Conservation (phyloP, 2,888 invertebrate species). For the Sinopyrophorus schimmeli region DNA sequence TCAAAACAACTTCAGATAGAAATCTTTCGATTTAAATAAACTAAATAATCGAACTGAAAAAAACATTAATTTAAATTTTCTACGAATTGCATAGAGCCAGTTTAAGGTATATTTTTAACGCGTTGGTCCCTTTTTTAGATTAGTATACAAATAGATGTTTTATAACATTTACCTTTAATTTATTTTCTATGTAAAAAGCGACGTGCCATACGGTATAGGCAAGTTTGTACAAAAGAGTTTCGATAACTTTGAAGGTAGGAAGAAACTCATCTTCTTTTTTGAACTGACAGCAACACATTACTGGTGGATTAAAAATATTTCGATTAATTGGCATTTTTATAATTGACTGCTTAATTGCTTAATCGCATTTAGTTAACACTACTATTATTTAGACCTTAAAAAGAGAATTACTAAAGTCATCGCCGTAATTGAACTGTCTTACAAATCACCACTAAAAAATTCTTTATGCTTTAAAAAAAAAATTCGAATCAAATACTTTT, state of each 20-base stretch:
- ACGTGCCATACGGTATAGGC: constrained; percentile 78
- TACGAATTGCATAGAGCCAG: no score
- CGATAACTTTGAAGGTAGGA: constrained; percentile 55
- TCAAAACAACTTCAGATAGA: no score
- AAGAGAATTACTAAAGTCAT: no score
- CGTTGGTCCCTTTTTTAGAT: no score
- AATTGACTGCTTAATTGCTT: not conserved
- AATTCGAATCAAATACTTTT: no score
- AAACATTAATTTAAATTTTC: no score
- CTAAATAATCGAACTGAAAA: no score
- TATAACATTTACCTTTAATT: constrained; percentile 48
- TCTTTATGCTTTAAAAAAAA: no score
- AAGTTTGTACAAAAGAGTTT: constrained; percentile 68
- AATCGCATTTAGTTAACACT: not conserved
- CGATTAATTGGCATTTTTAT: constrained; percentile 8
- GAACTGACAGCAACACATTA: constrained; percentile 29
- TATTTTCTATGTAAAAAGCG: constrained; percentile 69
- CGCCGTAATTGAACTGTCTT: no score
- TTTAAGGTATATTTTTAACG: no score
- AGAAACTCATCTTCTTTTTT: constrained; percentile 3
- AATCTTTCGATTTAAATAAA: no score
- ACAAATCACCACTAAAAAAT: no score
- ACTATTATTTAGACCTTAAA: constrained; percentile 6
- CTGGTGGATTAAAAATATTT: constrained; percentile 6
- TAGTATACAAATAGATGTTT: not conserved